These are phyloP conservation scores for Eulemur rubriventer DNA, from an alignment of 2,797 vertebrate species.

Conservation along the genomic window DNA sequence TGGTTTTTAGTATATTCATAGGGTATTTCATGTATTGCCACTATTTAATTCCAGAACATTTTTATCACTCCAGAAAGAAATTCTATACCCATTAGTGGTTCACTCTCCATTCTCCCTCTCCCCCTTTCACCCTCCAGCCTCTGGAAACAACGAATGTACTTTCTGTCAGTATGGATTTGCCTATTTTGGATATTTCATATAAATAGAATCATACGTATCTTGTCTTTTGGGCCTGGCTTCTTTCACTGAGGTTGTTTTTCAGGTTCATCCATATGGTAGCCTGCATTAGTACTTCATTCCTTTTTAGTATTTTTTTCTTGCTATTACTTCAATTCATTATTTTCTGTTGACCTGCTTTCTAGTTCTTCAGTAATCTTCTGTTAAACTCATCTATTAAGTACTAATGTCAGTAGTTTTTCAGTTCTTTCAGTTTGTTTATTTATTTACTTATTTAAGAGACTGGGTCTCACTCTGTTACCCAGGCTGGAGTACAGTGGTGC, in stretches of 20 bases:
- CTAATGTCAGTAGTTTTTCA: constrained; percentile 47
- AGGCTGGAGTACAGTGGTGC: too few relatives aligned
- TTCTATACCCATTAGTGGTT: not conserved
- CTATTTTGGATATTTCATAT: not conserved
- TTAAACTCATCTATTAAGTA: constrained; percentile 31
- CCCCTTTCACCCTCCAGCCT: not conserved
- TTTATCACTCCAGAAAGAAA: constrained; percentile 13
- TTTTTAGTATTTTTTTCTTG: not conserved
- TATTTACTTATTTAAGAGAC: too few relatives aligned
- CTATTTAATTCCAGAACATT: not conserved
- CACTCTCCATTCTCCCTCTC: not conserved
- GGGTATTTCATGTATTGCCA: not conserved
- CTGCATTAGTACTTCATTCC: not conserved
- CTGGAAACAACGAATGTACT: not conserved
- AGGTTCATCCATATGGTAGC: not conserved
- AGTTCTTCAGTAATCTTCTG: not conserved
- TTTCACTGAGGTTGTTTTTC: constrained; percentile 7
- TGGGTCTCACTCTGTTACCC: too few relatives aligned
- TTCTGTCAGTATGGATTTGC: not conserved
- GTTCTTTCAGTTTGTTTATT: not conserved
- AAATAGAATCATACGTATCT: constrained; percentile 15
- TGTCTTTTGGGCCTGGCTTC: not conserved
- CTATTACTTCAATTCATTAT: not conserved
- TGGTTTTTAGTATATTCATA: not conserved
- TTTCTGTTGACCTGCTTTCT: not conserved